Base-by-base conservation (phyloP, 23 tunicate species). In the Phallusia fumigata region DNA sequence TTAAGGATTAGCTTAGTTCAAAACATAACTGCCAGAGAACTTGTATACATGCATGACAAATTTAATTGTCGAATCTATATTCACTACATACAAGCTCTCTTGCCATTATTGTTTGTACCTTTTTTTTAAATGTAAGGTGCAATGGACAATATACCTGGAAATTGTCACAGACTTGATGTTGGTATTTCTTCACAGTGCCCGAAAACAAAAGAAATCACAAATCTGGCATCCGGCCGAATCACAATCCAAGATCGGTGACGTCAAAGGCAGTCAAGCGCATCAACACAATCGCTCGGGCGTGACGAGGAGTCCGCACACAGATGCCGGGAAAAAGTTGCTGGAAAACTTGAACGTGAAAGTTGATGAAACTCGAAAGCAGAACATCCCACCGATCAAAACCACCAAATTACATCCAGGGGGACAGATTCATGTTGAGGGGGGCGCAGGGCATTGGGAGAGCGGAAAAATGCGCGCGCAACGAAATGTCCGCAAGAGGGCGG, bases 371-470 rank as follows among this genome's bases (percentile, higher is more conserved):
- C 26, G 78, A 30, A 74, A 74, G 45, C 33, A 33, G 10, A 74
- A 28, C 19, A 33, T 74, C 78, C 78, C 78, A 33, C 45, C 78
- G 31, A 74, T 35, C 34, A 74, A 31, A 74, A 58, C 69, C 69
- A 58, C 69, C 28, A 22, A 24, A 58, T 58, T 58, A 24, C 69
- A 6, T 58, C 69, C 69, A 1, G 69, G 28, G 69, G 69, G 28
- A 58, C 78, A 74, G 78, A 33, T 10, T 12, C 40, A 33, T 74
- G 8, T 11, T 30, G 32, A 65, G 8, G 51, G 77, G 30, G 32
- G 64, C 32, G 77, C 1, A 32, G 30, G 77, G 13, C 73, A 81
- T 32, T 85, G 89, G 89, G 89, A 85, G 35, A 80, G 52, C 84
- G 73, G 84, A 79, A 65, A 34, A 34, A 31, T 31, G 31, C 80